phyloP scores from a whole-genome alignment of 64 coral and sea anemone genomes.

The Astreopora myriophthalma region DNA sequence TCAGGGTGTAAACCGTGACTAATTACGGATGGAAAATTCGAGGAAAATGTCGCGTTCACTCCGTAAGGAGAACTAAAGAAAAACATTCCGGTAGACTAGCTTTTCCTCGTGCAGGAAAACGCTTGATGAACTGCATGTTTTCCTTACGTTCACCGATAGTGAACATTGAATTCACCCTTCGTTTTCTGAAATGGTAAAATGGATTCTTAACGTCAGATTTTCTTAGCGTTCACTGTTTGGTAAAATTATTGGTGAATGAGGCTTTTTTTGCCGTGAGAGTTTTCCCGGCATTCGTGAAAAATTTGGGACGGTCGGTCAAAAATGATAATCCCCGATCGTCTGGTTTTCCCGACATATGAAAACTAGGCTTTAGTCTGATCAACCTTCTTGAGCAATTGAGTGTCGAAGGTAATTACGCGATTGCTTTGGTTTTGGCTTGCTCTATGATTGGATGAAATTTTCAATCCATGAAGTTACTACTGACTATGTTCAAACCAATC shows the following conservation, averaged over 20 bases:
- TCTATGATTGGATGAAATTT: no score
- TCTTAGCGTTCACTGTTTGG: background rate
- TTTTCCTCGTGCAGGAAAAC: background rate
- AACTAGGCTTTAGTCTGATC: no score
- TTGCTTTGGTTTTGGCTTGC: no score
- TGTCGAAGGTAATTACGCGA: no score
- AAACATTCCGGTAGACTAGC: background rate
- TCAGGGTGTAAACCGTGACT: background rate
- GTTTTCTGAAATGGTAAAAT: background rate
- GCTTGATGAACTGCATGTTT: background rate
- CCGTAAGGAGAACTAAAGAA: background rate
- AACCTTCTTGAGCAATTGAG: no score
- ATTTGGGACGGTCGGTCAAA: no score
- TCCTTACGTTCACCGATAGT: background rate
- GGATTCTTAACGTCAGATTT: background rate
- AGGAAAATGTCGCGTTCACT: background rate
- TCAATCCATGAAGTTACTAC: no score
- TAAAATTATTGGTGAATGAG: background rate
- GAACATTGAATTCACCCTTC: background rate
- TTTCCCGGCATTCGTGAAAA: no score
- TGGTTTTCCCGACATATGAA: no score
- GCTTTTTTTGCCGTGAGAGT: background rate
- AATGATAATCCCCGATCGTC: no score
- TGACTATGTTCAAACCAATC: no score
- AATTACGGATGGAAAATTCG: background rate